Percentiles rank a stretch among this genome's conserved stretches.
Evolutionary conservation across 2,797 vertebrate genomes (phyloP).

Genomic region (Myotis findleyi): DNA sequence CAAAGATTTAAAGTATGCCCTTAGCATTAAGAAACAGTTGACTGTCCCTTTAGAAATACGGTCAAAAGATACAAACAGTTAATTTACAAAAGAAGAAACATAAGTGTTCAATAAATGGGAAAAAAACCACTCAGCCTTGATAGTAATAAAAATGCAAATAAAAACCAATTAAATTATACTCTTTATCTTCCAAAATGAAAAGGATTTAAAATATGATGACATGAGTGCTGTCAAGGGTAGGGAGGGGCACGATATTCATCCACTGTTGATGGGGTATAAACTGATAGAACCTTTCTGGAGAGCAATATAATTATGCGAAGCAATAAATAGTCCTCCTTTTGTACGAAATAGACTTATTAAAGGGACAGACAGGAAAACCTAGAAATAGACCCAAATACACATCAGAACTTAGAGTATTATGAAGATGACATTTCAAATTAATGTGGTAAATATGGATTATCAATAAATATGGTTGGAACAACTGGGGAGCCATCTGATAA

Average conservation of each 20-base stretch:
- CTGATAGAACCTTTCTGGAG: not conserved
- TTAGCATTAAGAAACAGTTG: slow-evolving; percentile 48
- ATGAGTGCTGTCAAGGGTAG: not conserved
- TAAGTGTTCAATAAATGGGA: not conserved
- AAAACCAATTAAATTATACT: slow-evolving; percentile 46
- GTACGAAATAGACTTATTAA: not conserved
- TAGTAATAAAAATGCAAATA: slow-evolving; percentile 53
- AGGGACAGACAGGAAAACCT: slow-evolving; percentile 1
- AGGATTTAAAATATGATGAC: slow-evolving; percentile 25
- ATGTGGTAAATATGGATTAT: slow-evolving; percentile 32
- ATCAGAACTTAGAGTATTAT: slow-evolving; percentile 25
- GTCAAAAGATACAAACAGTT: slow-evolving; percentile 32
- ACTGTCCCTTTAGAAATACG: slow-evolving; percentile 23
- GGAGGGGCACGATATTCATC: not conserved
- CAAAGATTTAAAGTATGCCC: slow-evolving; percentile 20
- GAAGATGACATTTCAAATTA: slow-evolving; percentile 68
- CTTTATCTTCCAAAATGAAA: slow-evolving; percentile 45
- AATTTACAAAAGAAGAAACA: slow-evolving; percentile 35
- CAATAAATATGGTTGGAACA: not conserved
- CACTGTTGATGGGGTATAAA: not conserved
- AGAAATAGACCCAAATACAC: slow-evolving; percentile 11
- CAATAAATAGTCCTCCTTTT: not conserved
- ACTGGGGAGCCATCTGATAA: slow-evolving; percentile 49
- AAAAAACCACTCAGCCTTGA: not conserved
- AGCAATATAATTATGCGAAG: not conserved